Evolutionary conservation across 1,140 invertebrate species (phyloP).

Genomic region (Drosophila hydei): DNA sequence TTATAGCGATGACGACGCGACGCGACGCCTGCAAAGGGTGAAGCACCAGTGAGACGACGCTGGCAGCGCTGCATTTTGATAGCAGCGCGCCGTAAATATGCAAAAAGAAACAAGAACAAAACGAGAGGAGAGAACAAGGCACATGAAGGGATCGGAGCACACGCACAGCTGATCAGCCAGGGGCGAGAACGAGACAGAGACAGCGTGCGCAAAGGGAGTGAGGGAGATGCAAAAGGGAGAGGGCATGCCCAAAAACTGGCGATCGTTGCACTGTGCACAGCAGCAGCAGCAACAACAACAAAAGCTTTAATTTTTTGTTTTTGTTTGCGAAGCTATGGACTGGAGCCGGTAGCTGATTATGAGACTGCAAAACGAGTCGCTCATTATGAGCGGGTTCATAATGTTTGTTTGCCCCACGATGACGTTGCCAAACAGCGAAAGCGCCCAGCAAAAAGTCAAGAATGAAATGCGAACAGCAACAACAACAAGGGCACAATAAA

Average conservation of each 20-base stretch:
- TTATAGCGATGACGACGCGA: conserved; percentile 56
- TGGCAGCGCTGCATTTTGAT: conserved; percentile 69
- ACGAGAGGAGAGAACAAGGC: conserved; percentile 11
- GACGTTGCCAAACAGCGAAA: conserved; percentile 70
- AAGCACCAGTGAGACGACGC: conserved; percentile 52
- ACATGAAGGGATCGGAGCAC: conserved; percentile 15
- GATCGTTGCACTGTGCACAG: conserved; percentile 66
- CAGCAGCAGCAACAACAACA: conserved; percentile 29
- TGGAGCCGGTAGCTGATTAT: conserved; percentile 62
- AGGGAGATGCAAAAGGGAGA: conserved; percentile 14
- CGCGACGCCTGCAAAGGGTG: conserved; percentile 67
- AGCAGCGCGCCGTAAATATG: conserved; percentile 54
- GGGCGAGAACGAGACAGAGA: conserved; percentile 1
- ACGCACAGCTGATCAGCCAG: conserved; percentile 61
- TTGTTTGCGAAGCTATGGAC: conserved; percentile 26
- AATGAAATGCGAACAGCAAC: conserved; percentile 70
- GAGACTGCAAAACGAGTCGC: conserved; percentile 68
- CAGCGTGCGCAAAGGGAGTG: not conserved
- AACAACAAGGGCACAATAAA: conserved; percentile 29
- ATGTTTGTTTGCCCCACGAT: conserved; percentile 61
- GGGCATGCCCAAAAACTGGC: conserved; percentile 53
- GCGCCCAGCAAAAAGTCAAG: conserved; percentile 54
- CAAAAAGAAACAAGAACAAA: conserved; percentile 39
- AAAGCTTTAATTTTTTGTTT: not conserved
- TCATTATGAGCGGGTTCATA: conserved; percentile 66